Base-by-base conservation (phyloP, 2,888 invertebrate species). In the Andrena haemorrhoa region DNA sequence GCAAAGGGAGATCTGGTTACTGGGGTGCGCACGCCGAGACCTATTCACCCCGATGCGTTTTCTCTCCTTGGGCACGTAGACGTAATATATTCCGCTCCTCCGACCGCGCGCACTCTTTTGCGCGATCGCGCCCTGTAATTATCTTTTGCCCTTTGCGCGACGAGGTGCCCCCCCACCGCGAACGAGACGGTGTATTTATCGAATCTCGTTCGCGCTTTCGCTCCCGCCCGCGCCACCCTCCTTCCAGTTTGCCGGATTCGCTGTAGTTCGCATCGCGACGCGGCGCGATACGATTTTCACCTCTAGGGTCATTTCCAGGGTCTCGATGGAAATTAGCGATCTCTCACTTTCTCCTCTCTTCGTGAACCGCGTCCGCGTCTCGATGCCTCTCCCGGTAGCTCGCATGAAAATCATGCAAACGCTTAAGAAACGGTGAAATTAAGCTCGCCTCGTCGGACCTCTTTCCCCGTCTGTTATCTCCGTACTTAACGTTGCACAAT, bases 121-220 rank as follows among this genome's bases (percentile, higher is more conserved):
- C 76, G 47, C 73, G 33, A 71, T 56, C 73, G 71, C 80, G 71
- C 69, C 35, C 65, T 66, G 84, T 87, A 87, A 86, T 87, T 87
- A 85, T 87, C 81, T 53, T 26, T 75, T 77, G 70, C 75, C 76
- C 79, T 85, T 85, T 75, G 76, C 79, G 66, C 74, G 69, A 63
- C 56, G 69, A 75, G 74, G 53, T 26, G 82, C 78, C 64, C 66
- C 78, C 64, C 66, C 79, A 23, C 73, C 47, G 65, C 23, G 75
- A 80, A 69, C 69, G 60, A 75, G 70, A 74, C 82, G 75, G 69
- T 83, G 79, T 88, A 90, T 91, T 91, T 91, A 90, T 91, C 89
- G 88, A 88, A 63, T 60, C 73, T 70, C 47, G 41, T 64, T 5
- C 41, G 7, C 10, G 35, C 35, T 35, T n/a, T n/a, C 3, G 1